phyloP scores from a whole-genome alignment of 2,113 vertebrate genomes.

The Calonectris borealis region DNA sequence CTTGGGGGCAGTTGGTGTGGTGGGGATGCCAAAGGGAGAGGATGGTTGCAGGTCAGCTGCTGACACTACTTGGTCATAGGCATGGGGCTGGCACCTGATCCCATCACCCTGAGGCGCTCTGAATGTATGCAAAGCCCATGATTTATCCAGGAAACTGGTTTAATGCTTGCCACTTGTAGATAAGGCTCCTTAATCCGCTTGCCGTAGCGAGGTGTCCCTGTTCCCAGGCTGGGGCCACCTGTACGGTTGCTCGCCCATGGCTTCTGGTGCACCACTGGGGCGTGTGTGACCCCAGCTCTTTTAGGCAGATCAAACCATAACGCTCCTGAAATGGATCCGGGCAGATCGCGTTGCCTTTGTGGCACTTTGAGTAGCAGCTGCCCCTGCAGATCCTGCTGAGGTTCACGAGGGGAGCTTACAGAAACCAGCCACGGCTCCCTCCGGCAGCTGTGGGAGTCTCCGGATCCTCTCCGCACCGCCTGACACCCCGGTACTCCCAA shows the following conservation, averaged over 20 bases:
- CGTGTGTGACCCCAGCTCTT: neutral
- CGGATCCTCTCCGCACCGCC: neutral
- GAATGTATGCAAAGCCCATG: fast-evolving
- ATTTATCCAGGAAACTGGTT: neutral
- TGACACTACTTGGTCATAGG: neutral
- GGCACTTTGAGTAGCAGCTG: neutral
- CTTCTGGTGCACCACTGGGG: neutral
- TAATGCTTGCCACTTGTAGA: neutral
- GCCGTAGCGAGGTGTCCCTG: neutral
- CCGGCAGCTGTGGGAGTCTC: neutral
- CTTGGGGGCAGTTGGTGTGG: neutral
- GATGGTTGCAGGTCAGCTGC: neutral
- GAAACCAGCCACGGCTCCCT: neutral
- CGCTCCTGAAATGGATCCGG: fast-evolving
- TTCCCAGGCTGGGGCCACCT: neutral
- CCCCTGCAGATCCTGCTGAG: neutral
- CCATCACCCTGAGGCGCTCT: neutral
- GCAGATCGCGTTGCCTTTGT: fast-evolving
- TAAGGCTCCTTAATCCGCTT: neutral
- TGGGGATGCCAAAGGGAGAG: neutral
- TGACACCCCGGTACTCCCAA: neutral
- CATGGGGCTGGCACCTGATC: neutral
- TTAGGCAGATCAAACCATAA: neutral
- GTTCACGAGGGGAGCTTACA: fast-evolving
- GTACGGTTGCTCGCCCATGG: fast-evolving